Evolutionary conservation across 2,113 vertebrate species (phyloP).

Genomic region (Taxidea taxus): DNA sequence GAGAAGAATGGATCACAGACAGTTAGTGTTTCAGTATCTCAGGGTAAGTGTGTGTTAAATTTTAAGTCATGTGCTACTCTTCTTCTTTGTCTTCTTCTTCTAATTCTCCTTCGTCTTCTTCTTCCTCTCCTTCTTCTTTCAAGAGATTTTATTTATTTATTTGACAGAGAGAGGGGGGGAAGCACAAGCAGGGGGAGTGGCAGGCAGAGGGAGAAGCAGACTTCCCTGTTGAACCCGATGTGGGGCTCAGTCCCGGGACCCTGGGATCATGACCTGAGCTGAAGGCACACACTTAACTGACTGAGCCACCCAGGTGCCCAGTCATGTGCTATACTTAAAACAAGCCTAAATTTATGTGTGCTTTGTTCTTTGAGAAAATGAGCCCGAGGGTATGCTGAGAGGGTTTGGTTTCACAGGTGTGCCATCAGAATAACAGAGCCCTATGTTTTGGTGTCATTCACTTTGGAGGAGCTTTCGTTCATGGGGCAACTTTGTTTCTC

Average conservation of each 20-base stretch:
- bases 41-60: conserved; percentile 86
- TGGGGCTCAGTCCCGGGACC: too few relatives aligned
- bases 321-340: not conserved
- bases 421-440: not conserved
- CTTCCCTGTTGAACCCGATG: too few relatives aligned
- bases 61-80: not conserved
- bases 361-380: not conserved
- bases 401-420: not conserved
- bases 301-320: too few relatives aligned
- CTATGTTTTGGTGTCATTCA: not conserved
- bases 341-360: not conserved
- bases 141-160: too few relatives aligned
- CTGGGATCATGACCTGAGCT: too few relatives aligned
- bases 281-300: too few relatives aligned
- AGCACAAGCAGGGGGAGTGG: too few relatives aligned
- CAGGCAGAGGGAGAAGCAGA: too few relatives aligned
- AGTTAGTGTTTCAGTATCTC: conserved; percentile 96
- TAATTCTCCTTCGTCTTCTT: too few relatives aligned
- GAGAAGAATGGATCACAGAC: conserved; percentile 96
- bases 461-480: not conserved
- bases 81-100: not conserved
- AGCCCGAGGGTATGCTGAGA: not conserved
- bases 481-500: not conserved
- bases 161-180: too few relatives aligned
- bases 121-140: too few relatives aligned